phyloP scores from a whole-genome alignment of 2,888 invertebrate species.

The Calephelis perditalis region DNA sequence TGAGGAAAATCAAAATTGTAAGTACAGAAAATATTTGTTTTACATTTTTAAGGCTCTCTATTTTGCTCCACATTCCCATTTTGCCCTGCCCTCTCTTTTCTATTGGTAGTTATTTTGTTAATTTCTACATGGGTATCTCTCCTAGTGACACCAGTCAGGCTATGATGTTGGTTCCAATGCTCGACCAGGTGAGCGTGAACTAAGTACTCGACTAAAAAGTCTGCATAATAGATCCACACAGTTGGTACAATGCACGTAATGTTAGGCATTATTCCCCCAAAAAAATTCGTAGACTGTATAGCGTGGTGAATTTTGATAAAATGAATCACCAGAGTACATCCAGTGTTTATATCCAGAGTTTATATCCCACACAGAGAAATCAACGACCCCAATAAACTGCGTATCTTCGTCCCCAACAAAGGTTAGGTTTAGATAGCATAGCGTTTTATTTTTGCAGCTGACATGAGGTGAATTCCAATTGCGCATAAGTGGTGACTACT shows the following conservation, averaged over 20 bases:
- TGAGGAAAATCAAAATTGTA: conserved; percentile 1
- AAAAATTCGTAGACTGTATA: background rate
- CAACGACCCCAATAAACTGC: background rate
- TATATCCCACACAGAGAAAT: background rate
- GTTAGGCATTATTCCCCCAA: background rate
- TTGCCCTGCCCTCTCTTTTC: background rate
- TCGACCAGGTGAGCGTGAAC: background rate
- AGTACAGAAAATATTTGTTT: conserved; percentile 3
- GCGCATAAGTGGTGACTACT: background rate
- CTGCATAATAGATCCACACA: background rate
- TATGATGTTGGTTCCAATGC: background rate
- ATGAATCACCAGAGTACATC: background rate
- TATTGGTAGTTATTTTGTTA: conserved; percentile 1
- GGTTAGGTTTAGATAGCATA: background rate
- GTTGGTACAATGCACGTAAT: background rate
- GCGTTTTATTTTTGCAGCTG: background rate
- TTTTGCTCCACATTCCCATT: conserved; percentile 1
- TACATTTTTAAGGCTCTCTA: conserved; percentile 6
- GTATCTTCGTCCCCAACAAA: background rate
- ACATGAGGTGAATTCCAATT: background rate
- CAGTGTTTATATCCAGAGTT: background rate
- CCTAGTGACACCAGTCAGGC: background rate
- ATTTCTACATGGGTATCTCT: conserved; percentile 4
- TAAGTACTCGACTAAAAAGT: background rate
- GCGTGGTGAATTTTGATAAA: background rate